Base-by-base conservation (phyloP, 2,113 vertebrate genomes). In the Monopterus albus region DNA sequence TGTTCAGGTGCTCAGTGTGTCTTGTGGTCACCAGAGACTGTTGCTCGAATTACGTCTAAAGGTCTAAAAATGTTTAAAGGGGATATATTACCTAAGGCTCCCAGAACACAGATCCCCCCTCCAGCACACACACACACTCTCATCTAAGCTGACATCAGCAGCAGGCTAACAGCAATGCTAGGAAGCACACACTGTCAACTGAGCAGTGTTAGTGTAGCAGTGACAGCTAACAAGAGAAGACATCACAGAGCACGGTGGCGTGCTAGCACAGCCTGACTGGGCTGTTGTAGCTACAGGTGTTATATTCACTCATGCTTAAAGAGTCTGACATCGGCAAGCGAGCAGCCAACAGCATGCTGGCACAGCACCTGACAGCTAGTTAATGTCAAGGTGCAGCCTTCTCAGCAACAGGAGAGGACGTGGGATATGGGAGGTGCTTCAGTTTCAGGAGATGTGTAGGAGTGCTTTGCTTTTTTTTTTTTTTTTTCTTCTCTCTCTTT, bases 151-250 rank as follows among this genome's bases (percentile, higher is more conserved):
- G 86, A 81, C 84, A 82, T 5, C 53, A 36, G 75, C 81, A 72
- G 68, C 74, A 68, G 75, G 84, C 84, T 86, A 74, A 77, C 75
- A 75, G 86, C 76, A 17, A 68, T 3, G 81, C 86, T 66, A 67
- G 73, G 51, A 1, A 81, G 62, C 74, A 15, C 57, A 28, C 43
- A 0, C 73, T 62, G 76, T 83, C 80, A 84, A 50, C 56, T 3
- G 50, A 36, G 49, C 57, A 4, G 40, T 2, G 50, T 64, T 63
- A 57, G 73, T 64, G 0, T 29, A 28, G 55, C 18, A 0, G 3
- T 84, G 84, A 88, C 80, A 73, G 72, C 75, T 86, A 86, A 91
- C 83, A 58, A 74, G 87, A 77, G 71, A 74, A 88, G 88, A 88
- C 88, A 77, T 77, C 75, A 59, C 76, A 73, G 9, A 14, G 35